Evolutionary conservation across 2,797 vertebrate genomes (phyloP), one percentile per base, ranked within the genome.

Genomic region (Orientallactaga sibirica): DNA sequence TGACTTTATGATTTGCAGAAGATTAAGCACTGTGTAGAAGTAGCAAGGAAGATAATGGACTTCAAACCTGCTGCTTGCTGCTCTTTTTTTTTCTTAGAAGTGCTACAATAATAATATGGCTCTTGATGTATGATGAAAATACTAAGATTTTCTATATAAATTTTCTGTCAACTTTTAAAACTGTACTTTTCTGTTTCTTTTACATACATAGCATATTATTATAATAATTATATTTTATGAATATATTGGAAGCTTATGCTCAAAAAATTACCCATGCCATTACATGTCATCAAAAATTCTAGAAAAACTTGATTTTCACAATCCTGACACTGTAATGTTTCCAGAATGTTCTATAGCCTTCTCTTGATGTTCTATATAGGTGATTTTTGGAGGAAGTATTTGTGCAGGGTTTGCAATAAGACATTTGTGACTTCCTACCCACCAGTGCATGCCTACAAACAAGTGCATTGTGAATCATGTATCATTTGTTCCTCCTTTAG

Each of bases 391-490:
- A 67, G 15, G 58, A n/a, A 25, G 25, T 33, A 41, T 27, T 58
- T 58, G 55, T 15, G 29, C 11, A 29, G 20, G 4, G 11, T 19
- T 41, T 41, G 25, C 27, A 20, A 7, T 67, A 64, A 74, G 66
- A 62, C 67, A 14, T 58, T 15, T 20, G 20, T 15, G 5, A 58
- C 0, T 4, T 52, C 20, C 1, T 0, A 0, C 1, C 71, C 20
- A 55, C 37, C 29, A 8, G 8, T 1, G 22, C 43, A 5, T 55
- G 0, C 6, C 22, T 80, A 27, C 24, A 12, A n/a, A 7, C 43
- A 22, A 52, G 24, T 41, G 29, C 2, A 5, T 7, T 61, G 29
- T 27, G 29, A 55, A 16, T 48, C 20, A 0, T 11, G 0, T 66
- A 7, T 18, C 7, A 9, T 11, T 55, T 75, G n/a, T 33, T 77